phyloP scores from a whole-genome alignment of 2,113 vertebrate species.

The Murina feae region DNA sequence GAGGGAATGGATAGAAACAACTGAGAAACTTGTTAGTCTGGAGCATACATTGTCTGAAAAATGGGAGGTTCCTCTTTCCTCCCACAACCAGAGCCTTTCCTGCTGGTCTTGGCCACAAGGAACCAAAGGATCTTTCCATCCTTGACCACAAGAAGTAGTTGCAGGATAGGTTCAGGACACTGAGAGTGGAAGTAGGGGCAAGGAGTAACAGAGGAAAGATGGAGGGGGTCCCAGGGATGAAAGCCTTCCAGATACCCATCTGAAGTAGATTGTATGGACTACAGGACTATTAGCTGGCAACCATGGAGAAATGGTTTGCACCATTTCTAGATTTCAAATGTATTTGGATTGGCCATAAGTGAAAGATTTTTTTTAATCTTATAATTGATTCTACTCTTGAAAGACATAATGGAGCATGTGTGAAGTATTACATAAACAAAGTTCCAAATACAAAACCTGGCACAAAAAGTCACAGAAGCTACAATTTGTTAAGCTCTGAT shows the following conservation, averaged over 20 bases:
- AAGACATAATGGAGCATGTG: not conserved
- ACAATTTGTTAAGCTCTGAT: slow-evolving; percentile 29
- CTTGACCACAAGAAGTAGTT: not conserved
- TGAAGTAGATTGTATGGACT: not conserved
- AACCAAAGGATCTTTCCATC: not conserved
- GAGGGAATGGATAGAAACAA: not conserved
- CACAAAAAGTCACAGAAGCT: not conserved
- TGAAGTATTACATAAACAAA: not conserved
- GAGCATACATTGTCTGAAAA: not conserved
- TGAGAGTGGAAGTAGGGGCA: not conserved
- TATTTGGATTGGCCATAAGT: not conserved
- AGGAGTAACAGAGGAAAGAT: not conserved
- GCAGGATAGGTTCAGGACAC: not conserved
- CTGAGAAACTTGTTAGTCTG: not conserved
- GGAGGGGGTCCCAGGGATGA: not conserved
- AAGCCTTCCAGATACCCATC: not conserved
- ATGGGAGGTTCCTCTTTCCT: not conserved
- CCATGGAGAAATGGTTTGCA: not conserved
- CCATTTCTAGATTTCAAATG: slow-evolving; percentile 1
- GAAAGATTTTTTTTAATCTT: not conserved
- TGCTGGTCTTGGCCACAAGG: not conserved
- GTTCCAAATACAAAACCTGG: not conserved
- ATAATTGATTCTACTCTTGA: not conserved
- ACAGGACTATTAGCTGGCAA: not conserved
- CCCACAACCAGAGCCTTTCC: not conserved